Evolutionary conservation across 1,140 invertebrate species (phyloP).

Genomic region (Diuraphis noxia): DNA sequence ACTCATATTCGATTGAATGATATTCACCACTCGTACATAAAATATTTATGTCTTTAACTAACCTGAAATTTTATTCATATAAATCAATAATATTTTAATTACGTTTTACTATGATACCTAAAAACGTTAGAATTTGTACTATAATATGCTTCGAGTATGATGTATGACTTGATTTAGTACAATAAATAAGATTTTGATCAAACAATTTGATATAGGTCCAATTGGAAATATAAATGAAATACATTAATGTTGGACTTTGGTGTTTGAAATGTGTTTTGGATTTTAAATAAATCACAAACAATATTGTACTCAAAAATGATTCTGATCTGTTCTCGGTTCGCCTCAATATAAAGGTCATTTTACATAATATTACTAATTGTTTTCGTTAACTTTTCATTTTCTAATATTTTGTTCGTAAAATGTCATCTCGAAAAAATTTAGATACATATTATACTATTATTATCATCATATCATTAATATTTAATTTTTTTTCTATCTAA

Average conservation of each 20-base stretch:
- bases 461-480: not conserved
- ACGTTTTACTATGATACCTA: not conserved
- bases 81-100: not conserved
- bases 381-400: not conserved
- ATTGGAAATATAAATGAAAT: not conserved
- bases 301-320: not conserved
- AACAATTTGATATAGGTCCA: not conserved
- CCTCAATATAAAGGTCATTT: not conserved
- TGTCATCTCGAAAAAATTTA: not conserved
- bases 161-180: not conserved
- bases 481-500: not conserved
- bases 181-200: not conserved
- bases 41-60: not conserved
- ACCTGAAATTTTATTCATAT: not conserved
- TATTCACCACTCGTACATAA: too few relatives aligned
- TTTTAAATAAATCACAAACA: not conserved
- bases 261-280: not conserved
- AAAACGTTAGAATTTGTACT: not conserved
- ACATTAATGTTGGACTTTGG: not conserved
- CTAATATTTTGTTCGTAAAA: not conserved
- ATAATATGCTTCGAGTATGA: not conserved
- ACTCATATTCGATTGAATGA: not conserved
- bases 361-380: not conserved
- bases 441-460: not conserved
- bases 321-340: not conserved